These are phyloP conservation scores for Altica lythri DNA, from an alignment of 2,888 invertebrate genomes.

Conservation along the genomic window DNA sequence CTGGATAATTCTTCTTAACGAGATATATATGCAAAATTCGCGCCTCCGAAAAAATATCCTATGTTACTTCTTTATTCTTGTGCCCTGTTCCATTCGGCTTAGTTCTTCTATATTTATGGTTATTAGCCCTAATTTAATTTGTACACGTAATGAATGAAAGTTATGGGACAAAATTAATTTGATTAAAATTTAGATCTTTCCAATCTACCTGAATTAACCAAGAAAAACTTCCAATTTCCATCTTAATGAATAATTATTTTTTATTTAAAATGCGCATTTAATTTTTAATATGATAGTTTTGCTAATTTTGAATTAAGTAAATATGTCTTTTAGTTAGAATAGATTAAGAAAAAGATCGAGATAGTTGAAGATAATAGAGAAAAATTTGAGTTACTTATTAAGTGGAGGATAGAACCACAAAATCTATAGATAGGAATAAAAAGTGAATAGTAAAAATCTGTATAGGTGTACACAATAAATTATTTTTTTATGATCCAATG, in stretches of 20 bases:
- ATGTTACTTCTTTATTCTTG: slow-evolving; percentile 35
- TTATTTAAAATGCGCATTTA: not conserved
- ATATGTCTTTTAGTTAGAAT: no score
- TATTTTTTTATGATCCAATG: no score
- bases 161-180: slow-evolving; percentile 15
- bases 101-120: slow-evolving; percentile 31
- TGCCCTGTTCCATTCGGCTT: slow-evolving; percentile 26
- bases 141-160: slow-evolving; percentile 19
- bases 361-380: no score
- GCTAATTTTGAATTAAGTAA: no score
- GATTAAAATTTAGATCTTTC: slow-evolving; percentile 6
- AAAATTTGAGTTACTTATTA: no score
- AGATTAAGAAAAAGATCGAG: no score
- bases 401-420: no score
- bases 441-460: no score
- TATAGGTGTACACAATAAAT: no score
- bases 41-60: slow-evolving; percentile 39
- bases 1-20: slow-evolving; percentile 56
- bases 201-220: slow-evolving; percentile 2
- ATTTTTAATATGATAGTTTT: no score
- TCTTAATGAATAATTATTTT: not conserved
- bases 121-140: slow-evolving; percentile 29
- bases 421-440: no score
- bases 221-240: not conserved
- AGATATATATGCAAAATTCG: slow-evolving; percentile 55